phyloP scores from a whole-genome alignment of 1,140 invertebrate genomes.

The Drosophila burlai region DNA sequence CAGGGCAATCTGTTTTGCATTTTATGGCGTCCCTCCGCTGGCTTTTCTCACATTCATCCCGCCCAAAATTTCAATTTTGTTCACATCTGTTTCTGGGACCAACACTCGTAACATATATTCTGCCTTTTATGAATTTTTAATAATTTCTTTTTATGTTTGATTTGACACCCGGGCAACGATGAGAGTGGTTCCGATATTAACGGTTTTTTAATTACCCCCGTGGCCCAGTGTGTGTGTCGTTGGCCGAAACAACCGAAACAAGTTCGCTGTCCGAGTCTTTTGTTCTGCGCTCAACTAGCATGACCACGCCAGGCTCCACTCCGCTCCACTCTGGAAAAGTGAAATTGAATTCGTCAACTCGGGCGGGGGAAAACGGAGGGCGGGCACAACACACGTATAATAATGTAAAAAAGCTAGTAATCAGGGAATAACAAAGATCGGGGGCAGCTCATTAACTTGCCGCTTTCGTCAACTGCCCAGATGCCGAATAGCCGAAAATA shows the following conservation, averaged over 20 bases:
- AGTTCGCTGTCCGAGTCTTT: constrained; percentile 67
- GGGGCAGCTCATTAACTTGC: constrained; percentile 79
- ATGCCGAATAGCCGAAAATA: constrained; percentile 60
- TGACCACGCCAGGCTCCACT: constrained; percentile 46
- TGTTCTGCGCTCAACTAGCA: constrained; percentile 64
- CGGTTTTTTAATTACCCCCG: constrained; percentile 76
- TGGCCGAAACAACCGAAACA: constrained; percentile 48
- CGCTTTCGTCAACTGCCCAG: constrained; percentile 78
- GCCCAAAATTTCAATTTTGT: constrained; percentile 46
- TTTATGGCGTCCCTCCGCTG: constrained; percentile 65
- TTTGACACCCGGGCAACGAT: constrained; percentile 71
- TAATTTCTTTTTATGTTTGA: constrained; percentile 82
- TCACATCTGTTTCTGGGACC: constrained; percentile 24
- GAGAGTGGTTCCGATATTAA: constrained; percentile 73
- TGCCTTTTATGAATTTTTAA: constrained; percentile 76
- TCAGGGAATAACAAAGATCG: constrained; percentile 72
- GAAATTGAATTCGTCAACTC: constrained; percentile 66
- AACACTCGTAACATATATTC: constrained; percentile 20
- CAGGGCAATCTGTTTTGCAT: constrained; percentile 65
- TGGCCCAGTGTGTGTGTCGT: constrained; percentile 39
- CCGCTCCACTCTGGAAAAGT: constrained; percentile 59
- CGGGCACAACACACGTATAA: constrained; percentile 37
- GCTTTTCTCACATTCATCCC: constrained; percentile 75
- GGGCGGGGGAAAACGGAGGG: constrained; percentile 15
- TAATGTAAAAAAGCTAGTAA: constrained; percentile 68